These are phyloP conservation scores for Auanema freiburgensis DNA, from an alignment of 2,888 invertebrate genomes.

Conservation along the genomic window DNA sequence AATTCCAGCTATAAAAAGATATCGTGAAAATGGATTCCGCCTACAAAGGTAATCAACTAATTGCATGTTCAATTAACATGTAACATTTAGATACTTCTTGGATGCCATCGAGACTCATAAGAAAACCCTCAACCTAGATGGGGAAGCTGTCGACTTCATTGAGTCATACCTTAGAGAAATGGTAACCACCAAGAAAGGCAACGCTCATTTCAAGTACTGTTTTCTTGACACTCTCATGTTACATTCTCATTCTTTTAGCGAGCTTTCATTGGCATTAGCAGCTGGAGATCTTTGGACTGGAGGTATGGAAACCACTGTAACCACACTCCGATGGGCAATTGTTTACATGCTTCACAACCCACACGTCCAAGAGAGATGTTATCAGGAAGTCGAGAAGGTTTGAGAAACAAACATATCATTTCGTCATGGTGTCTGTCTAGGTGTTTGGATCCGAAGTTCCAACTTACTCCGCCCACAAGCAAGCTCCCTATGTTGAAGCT, in stretches of 20 bases:
- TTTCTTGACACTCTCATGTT: background rate
- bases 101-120: slow-evolving; percentile 16
- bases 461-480: slow-evolving; percentile 24
- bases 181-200: slow-evolving; percentile 12
- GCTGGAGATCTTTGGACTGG: slow-evolving; percentile 64
- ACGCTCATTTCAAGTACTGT: slow-evolving; percentile 6
- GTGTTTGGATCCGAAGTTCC: slow-evolving; percentile 30
- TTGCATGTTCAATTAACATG: slow-evolving; percentile 12
- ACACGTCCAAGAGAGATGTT: slow-evolving; percentile 46
- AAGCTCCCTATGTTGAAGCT: slow-evolving; percentile 49
- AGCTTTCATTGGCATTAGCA: slow-evolving; percentile 49
- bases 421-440: background rate
- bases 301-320: slow-evolving; percentile 62
- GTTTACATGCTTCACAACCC: slow-evolving; percentile 55
- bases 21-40: slow-evolving; percentile 51
- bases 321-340: slow-evolving; percentile 59
- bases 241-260: slow-evolving; percentile 32
- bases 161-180: slow-evolving; percentile 48
- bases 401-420: background rate
- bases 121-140: slow-evolving; percentile 20
- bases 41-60: slow-evolving; percentile 50
- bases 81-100: slow-evolving; percentile 11
- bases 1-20: slow-evolving; percentile 39
- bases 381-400: slow-evolving; percentile 27
- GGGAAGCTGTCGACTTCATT: slow-evolving; percentile 50